A percentile compares a stretch with the other conserved stretches of the same genome.
Conservation (phyloP, 2,113 vertebrate species). For the Stegastes partitus region DNA sequence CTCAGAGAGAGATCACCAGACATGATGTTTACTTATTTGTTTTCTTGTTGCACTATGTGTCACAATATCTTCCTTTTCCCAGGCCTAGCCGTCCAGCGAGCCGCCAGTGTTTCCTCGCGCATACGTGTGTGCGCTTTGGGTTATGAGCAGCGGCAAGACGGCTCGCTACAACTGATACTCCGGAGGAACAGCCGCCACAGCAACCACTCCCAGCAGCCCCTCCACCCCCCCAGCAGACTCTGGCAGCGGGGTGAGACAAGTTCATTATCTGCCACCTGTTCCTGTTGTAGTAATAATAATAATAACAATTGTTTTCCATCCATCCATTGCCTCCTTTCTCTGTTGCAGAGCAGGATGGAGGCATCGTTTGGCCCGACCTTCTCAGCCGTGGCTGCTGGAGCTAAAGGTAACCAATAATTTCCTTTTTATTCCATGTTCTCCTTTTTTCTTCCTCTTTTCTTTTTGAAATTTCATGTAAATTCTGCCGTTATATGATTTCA, state of each 20-base stretch:
- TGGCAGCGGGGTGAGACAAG: conserved; percentile 83
- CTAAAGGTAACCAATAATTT: conserved; percentile 87
- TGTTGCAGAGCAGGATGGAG: conserved; percentile 93
- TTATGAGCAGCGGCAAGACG: conserved; percentile 89
- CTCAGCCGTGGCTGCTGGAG: conserved; percentile 91
- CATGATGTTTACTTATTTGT: fast-evolving
- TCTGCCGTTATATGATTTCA: conserved; percentile 60
- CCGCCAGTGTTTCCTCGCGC: conserved; percentile 59
- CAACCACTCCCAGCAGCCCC: conserved; percentile 69
- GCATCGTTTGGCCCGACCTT: conserved; percentile 93
- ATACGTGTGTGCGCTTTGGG: conserved; percentile 77
- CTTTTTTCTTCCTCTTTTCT: neutral
- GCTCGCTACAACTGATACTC: conserved; percentile 85
- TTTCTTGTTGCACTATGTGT: neutral
- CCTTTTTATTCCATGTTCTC: neutral
- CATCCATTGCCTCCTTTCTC: neutral
- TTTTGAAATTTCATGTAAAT: neutral
- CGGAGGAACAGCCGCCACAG: conserved; percentile 68
- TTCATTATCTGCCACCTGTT: neutral
- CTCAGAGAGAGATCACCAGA: neutral
- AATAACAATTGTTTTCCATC: too few relatives aligned
- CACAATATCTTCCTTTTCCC: neutral
- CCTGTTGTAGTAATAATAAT: too few relatives aligned
- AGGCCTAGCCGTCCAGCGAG: conserved; percentile 71
- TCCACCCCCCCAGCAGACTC: conserved; percentile 75